phyloP scores from a whole-genome alignment of 2,888 invertebrate genomes.

The Brenthis ino region DNA sequence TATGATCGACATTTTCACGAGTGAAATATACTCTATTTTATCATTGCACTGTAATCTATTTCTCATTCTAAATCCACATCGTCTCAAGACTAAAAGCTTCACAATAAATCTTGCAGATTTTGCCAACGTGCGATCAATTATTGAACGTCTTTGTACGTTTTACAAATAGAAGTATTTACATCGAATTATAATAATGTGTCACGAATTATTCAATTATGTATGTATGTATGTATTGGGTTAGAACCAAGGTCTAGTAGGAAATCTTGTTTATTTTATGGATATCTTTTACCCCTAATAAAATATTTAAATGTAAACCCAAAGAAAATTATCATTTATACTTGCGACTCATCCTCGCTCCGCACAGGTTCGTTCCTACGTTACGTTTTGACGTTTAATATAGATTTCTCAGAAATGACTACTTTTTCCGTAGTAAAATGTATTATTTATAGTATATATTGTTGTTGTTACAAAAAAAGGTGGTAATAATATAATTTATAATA shows the following conservation, averaged over 20 bases:
- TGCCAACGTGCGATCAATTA: slow-evolving; percentile 6
- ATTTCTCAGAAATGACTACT: too few species aligned
- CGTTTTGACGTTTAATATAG: too few species aligned
- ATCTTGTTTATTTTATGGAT: background rate
- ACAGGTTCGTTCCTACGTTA: too few species aligned
- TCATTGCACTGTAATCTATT: slow-evolving; percentile 10
- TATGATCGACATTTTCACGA: slow-evolving; percentile 25
- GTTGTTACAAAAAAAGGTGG: too few species aligned
- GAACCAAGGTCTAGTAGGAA: slow-evolving; percentile 8
- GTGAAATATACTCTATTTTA: slow-evolving; percentile 21
- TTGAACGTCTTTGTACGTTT: slow-evolving; percentile 13
- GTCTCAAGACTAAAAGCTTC: slow-evolving; percentile 15
- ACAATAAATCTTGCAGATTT: slow-evolving; percentile 26
- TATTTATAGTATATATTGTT: too few species aligned
- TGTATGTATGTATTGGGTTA: slow-evolving; percentile 4
- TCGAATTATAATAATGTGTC: slow-evolving; percentile 24
- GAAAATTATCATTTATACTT: too few species aligned
- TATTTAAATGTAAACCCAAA: too few species aligned
- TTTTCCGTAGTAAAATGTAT: too few species aligned
- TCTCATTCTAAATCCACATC: slow-evolving; percentile 12
- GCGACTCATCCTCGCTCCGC: too few species aligned
- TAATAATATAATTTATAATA: too few species aligned
- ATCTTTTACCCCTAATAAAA: background rate
- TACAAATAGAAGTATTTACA: slow-evolving; percentile 27
- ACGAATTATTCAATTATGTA: slow-evolving; percentile 17